Evolutionary conservation across 2,888 invertebrate species (phyloP), one percentile per base, ranked within the genome.

Genomic region (Pollenia labialis): DNA sequence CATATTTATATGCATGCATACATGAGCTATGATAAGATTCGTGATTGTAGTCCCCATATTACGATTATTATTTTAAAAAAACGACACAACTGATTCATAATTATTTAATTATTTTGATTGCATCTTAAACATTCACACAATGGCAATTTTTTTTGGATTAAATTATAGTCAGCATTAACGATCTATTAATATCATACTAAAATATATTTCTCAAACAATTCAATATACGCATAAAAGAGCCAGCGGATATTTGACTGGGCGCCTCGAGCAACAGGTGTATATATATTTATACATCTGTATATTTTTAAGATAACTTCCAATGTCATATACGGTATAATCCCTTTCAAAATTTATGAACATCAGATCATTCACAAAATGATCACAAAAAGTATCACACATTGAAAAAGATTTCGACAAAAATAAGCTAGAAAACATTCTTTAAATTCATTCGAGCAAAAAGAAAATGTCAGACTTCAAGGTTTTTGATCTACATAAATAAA

Each of bases 391-490:
- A 42, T 10, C 50, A 75, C 23, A 66, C 42, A 56, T 16, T 44
- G 40, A 44, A 74, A 68, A 23, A 76, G 44, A 54, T 76, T 60
- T 75, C 40, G 14, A 81, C 18, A 72, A 69, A 69, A 60, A 52
- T 42, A 81, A 81, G 16, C 58, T 68, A 72, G 4, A 81, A 81
- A 81, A 72, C 76, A 85, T 85, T 85, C 79, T 85, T 79, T 18
- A 79, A 74, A 79, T 82, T 85, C 64, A 75, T 82, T 77, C 68
- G 77, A 85, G 79, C 82, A 79, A 82, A 54, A 69, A 82, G 69
- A 79, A 82, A 82, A 85, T 82, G 79, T 79, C 81, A 79, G 77
- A 82, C 62, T 42, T 85, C 85, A 85, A 82, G 85, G 81, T 75
- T 82, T 77, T 79, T 81, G 32, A 81, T 54, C 52, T 62, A 62